Evolutionary conservation across 2,888 invertebrate species (phyloP).

Genomic region (Phengaris arion): DNA sequence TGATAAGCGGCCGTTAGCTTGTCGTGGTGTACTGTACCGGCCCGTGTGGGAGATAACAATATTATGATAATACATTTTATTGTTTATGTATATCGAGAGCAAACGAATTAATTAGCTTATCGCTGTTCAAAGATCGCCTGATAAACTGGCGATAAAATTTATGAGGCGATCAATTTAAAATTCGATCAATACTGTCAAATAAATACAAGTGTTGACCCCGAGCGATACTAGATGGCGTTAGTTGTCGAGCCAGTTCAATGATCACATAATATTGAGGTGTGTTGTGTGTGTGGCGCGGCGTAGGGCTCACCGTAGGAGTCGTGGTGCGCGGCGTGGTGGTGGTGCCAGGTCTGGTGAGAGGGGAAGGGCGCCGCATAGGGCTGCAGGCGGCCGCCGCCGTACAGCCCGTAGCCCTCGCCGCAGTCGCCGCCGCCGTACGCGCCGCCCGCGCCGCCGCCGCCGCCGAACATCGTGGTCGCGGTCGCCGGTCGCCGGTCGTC

Average conservation of each 20-base stretch:
- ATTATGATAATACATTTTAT: conserved; percentile 9
- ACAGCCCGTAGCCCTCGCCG: conserved; percentile 63
- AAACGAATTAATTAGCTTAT: conserved; percentile 17
- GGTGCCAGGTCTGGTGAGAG: conserved; percentile 73
- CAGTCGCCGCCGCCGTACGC: conserved; percentile 52
- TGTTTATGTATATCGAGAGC: conserved; percentile 6
- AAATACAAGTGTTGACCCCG: not conserved
- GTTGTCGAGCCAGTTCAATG: conserved; percentile 26
- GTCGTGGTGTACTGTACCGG: not conserved
- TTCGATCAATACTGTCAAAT: not conserved
- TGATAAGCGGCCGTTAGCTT: not conserved
- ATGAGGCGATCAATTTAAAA: not conserved
- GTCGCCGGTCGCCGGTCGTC: conserved; percentile 2
- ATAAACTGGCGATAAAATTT: conserved; percentile 7
- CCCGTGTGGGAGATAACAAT: not conserved
- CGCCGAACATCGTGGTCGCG: conserved; percentile 40
- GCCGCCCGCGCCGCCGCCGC: conserved; percentile 49
- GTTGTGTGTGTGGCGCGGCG: not conserved
- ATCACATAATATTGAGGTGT: not conserved
- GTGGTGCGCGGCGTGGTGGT: conserved; percentile 64
- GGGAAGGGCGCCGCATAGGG: conserved; percentile 74
- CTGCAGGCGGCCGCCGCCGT: conserved; percentile 63
- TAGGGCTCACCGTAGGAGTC: conserved; percentile 59
- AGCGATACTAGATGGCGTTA: conserved; percentile 10
- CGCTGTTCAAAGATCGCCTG: conserved; percentile 11